phyloP scores from a whole-genome alignment of 1,140 invertebrate species.

The Piezodorus guildinii region DNA sequence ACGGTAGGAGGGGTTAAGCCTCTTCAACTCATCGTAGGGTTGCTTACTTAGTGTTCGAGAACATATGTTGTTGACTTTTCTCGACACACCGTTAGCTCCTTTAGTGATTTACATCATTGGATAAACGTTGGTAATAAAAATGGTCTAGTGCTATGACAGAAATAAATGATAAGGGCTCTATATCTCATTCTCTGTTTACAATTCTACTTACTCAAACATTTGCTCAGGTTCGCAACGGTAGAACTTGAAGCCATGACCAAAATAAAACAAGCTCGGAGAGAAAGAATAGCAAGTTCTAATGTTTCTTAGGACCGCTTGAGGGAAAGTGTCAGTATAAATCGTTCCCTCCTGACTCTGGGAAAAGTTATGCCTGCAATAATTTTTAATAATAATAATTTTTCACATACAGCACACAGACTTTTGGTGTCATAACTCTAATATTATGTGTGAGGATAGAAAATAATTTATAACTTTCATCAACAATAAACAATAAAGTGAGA shows the following conservation, averaged over 20 bases:
- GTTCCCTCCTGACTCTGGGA: slow-evolving; percentile 65
- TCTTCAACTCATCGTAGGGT: too few relatives aligned
- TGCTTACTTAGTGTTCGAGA: too few relatives aligned
- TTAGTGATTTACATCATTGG: slow-evolving; percentile 49
- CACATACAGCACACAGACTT: too few relatives aligned
- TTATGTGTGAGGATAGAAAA: too few relatives aligned
- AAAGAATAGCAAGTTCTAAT: slow-evolving; percentile 55
- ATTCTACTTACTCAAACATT: slow-evolving; percentile 44
- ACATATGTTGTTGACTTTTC: too few relatives aligned
- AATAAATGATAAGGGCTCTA: slow-evolving; percentile 68
- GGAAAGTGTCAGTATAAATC: slow-evolving; percentile 69
- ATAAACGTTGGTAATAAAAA: slow-evolving; percentile 69
- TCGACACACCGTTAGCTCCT: too few relatives aligned
- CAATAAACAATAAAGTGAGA: too few relatives aligned
- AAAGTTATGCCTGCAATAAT: slow-evolving; percentile 67
- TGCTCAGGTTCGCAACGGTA: slow-evolving; percentile 26
- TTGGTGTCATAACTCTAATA: too few relatives aligned
- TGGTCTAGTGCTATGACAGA: slow-evolving; percentile 58
- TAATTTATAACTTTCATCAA: too few relatives aligned
- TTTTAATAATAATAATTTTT: too few relatives aligned
- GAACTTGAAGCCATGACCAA: slow-evolving; percentile 32
- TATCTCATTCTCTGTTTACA: slow-evolving; percentile 64
- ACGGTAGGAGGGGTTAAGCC: too few relatives aligned
- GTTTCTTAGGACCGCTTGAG: slow-evolving; percentile 57
- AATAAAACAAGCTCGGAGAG: slow-evolving; percentile 61